A percentile compares a stretch with the other conserved stretches of the same genome.
Evolutionary conservation across 2,888 invertebrate genomes (phyloP).

Genomic region (Melitaea athalia): DNA sequence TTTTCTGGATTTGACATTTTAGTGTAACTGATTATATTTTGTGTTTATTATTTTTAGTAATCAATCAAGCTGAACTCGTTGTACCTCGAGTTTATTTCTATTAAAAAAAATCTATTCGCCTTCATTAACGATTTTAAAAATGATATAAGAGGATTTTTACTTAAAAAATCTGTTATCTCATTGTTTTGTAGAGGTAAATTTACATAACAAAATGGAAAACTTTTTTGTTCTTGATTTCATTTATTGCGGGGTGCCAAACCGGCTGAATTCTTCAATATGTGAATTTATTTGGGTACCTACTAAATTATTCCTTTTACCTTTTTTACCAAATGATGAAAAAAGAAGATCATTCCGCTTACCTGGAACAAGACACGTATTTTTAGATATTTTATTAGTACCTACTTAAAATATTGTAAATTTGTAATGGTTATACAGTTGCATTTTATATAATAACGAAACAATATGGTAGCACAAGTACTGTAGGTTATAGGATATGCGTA

Average conservation of each 20-base stretch:
- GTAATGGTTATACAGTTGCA: not conserved
- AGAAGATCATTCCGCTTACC: constrained; percentile 41
- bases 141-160: too few species aligned
- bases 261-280: not conserved
- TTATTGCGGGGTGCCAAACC: not conserved
- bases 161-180: too few species aligned
- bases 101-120: too few species aligned
- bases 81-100: too few species aligned
- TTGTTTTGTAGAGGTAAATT: not conserved
- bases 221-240: constrained; percentile 3
- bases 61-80: too few species aligned
- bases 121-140: too few species aligned
- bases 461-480: not conserved
- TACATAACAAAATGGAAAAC: not conserved
- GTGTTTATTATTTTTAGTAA: too few species aligned
- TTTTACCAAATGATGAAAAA: constrained; percentile 16
- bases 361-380: constrained; percentile 45
- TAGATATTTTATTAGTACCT: constrained; percentile 21
- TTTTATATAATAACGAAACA: not conserved
- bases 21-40: too few species aligned
- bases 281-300: constrained; percentile 4
- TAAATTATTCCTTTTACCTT: constrained; percentile 25
- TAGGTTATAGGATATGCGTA: not conserved
- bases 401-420: not conserved
- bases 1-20: too few species aligned